phyloP scores from a whole-genome alignment of 2,888 invertebrate genomes.

The Beris chalybata region DNA sequence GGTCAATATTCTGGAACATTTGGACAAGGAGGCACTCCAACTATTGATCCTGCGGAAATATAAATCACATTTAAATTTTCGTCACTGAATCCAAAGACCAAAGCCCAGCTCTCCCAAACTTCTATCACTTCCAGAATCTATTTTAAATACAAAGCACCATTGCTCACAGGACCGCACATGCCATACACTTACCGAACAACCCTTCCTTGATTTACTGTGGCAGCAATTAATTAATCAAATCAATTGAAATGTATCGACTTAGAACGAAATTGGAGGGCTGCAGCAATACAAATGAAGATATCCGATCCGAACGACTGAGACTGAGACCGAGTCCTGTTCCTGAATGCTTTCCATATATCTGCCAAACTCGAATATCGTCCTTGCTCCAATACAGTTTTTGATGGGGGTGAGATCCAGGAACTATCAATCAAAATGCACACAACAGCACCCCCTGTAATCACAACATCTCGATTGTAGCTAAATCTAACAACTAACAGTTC shows the following conservation, averaged over 20 bases:
- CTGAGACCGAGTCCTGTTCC: neutral
- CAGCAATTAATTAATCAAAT: slow-evolving; percentile 40
- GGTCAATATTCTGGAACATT: no score
- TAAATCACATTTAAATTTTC: no score
- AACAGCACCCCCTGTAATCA: neutral
- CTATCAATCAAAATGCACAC: neutral
- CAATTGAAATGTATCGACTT: slow-evolving; percentile 40
- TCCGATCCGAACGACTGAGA: slow-evolving; percentile 11
- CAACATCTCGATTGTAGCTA: neutral
- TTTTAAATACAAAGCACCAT: neutral
- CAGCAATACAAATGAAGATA: slow-evolving; percentile 8
- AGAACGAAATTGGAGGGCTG: slow-evolving; percentile 38
- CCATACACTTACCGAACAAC: neutral
- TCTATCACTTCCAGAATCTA: no score
- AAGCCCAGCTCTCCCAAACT: no score
- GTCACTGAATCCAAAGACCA: no score
- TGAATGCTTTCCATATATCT: neutral
- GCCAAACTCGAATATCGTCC: no score
- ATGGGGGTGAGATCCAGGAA: neutral
- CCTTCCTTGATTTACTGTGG: slow-evolving; percentile 25
- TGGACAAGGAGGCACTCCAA: no score
- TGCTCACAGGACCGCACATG: neutral
- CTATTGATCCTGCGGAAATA: no score
- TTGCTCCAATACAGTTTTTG: no score
- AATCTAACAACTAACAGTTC: no score